Conservation (phyloP, 2,888 invertebrate genomes). For the Diarsia rubi region DNA sequence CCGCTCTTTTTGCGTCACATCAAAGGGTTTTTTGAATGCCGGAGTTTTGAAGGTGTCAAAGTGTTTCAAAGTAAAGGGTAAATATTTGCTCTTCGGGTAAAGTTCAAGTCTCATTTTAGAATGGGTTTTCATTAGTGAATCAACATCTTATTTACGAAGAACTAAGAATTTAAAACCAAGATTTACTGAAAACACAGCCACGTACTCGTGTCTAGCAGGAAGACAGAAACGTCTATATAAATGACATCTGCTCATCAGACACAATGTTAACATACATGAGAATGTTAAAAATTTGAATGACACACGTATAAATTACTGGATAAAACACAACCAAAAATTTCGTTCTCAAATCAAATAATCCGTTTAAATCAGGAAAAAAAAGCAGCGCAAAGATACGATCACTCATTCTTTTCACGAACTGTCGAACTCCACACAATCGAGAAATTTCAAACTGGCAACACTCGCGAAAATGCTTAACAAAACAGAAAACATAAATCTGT, state of each 20-base stretch:
- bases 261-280: neutral
- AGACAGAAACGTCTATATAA: neutral
- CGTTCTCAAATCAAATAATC: slow-evolving; percentile 5
- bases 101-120: slow-evolving; percentile 32
- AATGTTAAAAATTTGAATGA: neutral
- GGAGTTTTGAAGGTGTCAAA: slow-evolving; percentile 55
- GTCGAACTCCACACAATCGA: slow-evolving; percentile 57
- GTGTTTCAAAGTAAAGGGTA: slow-evolving; percentile 52
- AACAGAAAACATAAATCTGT: slow-evolving; percentile 78
- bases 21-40: slow-evolving; percentile 54
- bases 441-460: slow-evolving; percentile 50
- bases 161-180: neutral
- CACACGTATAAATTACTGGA: neutral
- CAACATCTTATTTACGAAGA: slow-evolving; percentile 23
- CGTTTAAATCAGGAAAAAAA: slow-evolving; percentile 22
- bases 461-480: slow-evolving; percentile 67
- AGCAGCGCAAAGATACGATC: slow-evolving; percentile 44
- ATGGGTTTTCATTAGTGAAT: slow-evolving; percentile 2
- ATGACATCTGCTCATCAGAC: neutral
- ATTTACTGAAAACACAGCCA: neutral
- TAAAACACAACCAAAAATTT: neutral
- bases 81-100: slow-evolving; percentile 47
- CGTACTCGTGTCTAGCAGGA: neutral
- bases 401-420: slow-evolving; percentile 54
- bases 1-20: slow-evolving; percentile 54